Conservation (phyloP, 2,113 vertebrate genomes). For the Myiopsitta monachus region DNA sequence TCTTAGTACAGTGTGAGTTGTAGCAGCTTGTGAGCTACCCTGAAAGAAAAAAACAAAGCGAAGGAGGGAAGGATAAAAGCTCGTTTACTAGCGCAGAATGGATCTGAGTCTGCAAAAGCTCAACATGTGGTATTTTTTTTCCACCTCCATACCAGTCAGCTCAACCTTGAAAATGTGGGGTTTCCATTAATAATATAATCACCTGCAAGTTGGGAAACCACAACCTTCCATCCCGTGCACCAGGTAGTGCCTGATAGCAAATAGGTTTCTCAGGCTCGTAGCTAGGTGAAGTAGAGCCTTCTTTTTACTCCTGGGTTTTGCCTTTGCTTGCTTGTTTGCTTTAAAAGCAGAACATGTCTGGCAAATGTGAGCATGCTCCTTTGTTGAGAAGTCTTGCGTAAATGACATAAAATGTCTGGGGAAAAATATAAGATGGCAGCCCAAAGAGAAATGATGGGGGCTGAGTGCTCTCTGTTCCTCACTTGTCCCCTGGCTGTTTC, state of each 20-base stretch:
- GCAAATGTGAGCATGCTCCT: rapidly evolving
- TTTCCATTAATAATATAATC: background rate
- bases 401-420: background rate
- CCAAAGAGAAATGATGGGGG: background rate
- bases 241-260: background rate
- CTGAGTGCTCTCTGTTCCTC: background rate
- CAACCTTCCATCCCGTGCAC: background rate
- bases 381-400: background rate
- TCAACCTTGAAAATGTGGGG: background rate
- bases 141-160: background rate
- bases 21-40: constrained; percentile 67
- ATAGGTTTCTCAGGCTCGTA: background rate
- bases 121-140: background rate
- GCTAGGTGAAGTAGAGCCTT: background rate
- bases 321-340: background rate
- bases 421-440: background rate
- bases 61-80: background rate
- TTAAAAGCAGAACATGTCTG: background rate
- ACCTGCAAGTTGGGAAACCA: background rate
- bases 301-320: background rate
- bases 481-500: background rate
- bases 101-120: constrained; percentile 36
- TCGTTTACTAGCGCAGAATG: constrained; percentile 8
- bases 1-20: constrained; percentile 74
- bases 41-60: background rate